A percentile compares a stretch with the other conserved stretches of the same genome.
Evolutionary conservation across 37 sponge, comb jelly and placozoan genomes (phyloP).

Genomic region (Spongilla lacustris): DNA sequence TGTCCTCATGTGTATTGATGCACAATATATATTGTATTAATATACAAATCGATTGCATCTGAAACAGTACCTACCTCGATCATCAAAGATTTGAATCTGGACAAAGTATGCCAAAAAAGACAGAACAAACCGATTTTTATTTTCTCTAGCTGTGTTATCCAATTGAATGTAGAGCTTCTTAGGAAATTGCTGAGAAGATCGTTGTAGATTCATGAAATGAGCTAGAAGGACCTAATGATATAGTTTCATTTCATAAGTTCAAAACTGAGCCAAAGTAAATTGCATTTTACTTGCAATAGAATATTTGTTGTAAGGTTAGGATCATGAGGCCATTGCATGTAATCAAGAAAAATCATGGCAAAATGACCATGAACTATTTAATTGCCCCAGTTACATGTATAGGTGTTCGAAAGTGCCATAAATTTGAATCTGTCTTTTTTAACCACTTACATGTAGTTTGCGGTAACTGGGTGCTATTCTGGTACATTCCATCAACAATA

Average conservation of each 20-base stretch:
- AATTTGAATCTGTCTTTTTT: constrained; percentile 31
- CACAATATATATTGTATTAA: neutral
- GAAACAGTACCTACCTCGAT: neutral
- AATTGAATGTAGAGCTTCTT: too few relatives aligned
- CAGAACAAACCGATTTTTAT: neutral
- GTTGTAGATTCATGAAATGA: too few relatives aligned
- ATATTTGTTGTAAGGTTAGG: constrained; percentile 45
- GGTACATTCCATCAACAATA: constrained; percentile 63
- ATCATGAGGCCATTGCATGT: constrained; percentile 54
- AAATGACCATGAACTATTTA: constrained; percentile 13
- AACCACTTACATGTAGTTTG: neutral
- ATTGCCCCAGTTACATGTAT: constrained; percentile 44
- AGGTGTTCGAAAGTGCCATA: constrained; percentile 42
- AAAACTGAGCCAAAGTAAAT: too few relatives aligned
- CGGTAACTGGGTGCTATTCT: constrained; percentile 32
- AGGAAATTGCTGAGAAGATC: too few relatives aligned
- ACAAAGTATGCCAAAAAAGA: neutral
- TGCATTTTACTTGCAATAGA: neutral
- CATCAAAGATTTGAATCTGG: neutral
- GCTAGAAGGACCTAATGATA: too few relatives aligned
- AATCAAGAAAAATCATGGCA: constrained; percentile 10
- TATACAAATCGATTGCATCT: too few relatives aligned
- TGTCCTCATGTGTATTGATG: neutral
- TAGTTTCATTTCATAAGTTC: too few relatives aligned
- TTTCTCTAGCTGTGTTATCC: neutral